Conservation (phyloP, 1,140 invertebrate species). For the Caenorhabditis latens region DNA sequence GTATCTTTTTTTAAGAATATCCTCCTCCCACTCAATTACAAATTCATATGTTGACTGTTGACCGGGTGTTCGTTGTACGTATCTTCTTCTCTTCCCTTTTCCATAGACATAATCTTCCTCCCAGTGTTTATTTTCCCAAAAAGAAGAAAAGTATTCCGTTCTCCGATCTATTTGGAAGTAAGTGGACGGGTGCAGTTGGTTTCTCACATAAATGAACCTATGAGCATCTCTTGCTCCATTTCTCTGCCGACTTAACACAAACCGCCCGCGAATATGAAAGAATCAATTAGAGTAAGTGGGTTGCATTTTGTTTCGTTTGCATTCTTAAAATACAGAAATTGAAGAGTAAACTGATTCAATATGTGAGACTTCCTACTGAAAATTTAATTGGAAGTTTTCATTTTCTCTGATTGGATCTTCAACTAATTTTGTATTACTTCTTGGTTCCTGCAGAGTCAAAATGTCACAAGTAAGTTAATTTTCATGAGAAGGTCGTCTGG, state of each 20-base stretch:
- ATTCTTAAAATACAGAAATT: too few species aligned
- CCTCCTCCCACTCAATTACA: constrained; percentile 1
- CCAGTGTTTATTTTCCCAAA: constrained; percentile 25
- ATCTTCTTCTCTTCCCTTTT: not conserved
- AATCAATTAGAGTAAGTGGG: too few species aligned
- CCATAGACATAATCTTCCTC: constrained; percentile 11
- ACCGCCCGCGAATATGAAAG: too few species aligned
- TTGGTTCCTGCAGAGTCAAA: too few species aligned
- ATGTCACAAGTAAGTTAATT: too few species aligned
- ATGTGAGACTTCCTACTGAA: not conserved
- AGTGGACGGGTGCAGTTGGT: constrained; percentile 2
- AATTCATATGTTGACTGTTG: constrained; percentile 48
- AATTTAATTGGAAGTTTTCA: not conserved
- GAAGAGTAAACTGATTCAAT: not conserved
- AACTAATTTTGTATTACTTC: too few species aligned
- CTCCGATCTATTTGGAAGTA: constrained; percentile 47
- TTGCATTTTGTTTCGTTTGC: too few species aligned
- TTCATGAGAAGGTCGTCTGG: too few species aligned
- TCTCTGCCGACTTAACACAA: too few species aligned
- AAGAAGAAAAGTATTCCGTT: constrained; percentile 50
- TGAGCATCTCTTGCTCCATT: not conserved
- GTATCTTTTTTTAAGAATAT: not conserved
- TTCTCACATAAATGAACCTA: constrained; percentile 25
- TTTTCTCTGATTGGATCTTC: not conserved
- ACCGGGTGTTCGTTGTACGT: constrained; percentile 1